phyloP scores from a whole-genome alignment of 2,113 vertebrate genomes.

The Dendropsophus ebraccatus region DNA sequence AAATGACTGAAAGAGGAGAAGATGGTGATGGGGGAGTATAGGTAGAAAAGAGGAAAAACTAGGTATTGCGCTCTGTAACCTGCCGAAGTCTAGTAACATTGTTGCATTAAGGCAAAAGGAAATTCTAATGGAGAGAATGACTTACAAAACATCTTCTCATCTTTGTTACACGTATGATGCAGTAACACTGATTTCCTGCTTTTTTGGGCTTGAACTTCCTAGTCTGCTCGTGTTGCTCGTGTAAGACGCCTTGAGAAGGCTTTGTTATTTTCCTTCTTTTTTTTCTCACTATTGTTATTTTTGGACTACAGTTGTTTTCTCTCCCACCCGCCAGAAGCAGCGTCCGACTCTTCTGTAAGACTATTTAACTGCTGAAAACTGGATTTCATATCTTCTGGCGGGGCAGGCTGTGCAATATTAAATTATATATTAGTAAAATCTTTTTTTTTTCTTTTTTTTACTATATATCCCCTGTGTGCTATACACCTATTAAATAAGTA shows the following conservation, averaged over 20 bases:
- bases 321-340: conserved; percentile 65
- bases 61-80: conserved; percentile 63
- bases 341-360: conserved; percentile 65
- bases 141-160: conserved; percentile 65
- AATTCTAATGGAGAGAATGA: conserved; percentile 68
- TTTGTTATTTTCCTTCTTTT: conserved; percentile 67
- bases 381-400: conserved; percentile 83
- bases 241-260: conserved; percentile 68
- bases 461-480: conserved; percentile 84
- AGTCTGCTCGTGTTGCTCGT: conserved; percentile 67
- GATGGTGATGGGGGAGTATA: background rate
- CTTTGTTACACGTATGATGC: conserved; percentile 60
- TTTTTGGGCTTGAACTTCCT: conserved; percentile 65
- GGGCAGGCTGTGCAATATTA: conserved; percentile 90
- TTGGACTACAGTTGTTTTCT: conserved; percentile 69
- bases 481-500: conserved; percentile 89
- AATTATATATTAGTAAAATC: conserved; percentile 87
- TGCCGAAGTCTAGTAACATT: conserved; percentile 69
- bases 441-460: conserved; percentile 64
- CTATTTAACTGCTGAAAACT: conserved; percentile 68
- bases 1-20: background rate
- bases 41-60: conserved; percentile 64
- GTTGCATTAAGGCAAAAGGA: conserved; percentile 74
- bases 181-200: conserved; percentile 64
- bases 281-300: conserved; percentile 74